Evolutionary conservation across 2,888 invertebrate genomes (phyloP), one percentile per base, ranked within the genome.

Genomic region (Leucoma salicis): DNA sequence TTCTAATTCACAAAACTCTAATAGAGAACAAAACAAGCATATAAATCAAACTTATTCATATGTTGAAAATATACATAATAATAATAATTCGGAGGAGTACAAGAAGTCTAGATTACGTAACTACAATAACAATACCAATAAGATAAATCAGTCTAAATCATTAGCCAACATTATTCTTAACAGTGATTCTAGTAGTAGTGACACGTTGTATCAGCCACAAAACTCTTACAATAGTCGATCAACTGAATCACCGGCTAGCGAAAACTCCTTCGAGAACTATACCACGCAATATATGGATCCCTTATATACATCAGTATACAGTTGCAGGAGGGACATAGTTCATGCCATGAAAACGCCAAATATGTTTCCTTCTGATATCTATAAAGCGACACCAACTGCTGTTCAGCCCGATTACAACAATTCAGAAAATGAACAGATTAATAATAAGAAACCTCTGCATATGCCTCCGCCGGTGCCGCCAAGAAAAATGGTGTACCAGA

Each of bases 381-480:
- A 90, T 66, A 89, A 88, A 56, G 90, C 89, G n/a, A 89, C 89
- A 10, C 89, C 89, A 14, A 89, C 88, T 2, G 74, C 86, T 6
- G 86, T 90, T 27, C 78, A 88, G 49, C 86, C 88, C 0, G 87
- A 86, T 44, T 82, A 80, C 46, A 81, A 74, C 37, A 59, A 66
- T 16, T 57, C 70, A 2, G 80, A 80, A 39, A 71, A 76, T 36
- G 82, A 84, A 46, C 73, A 77, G 42, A 82, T 77, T 34, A 81
- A 76, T 37, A 77, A 70, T 35, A 84, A 82, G 62, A 86, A 86
- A 49, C 82, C 84, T n/a, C 80, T 83, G 2, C 91, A 90, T 56
- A 87, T 91, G 69, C 92, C 92, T 2, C 93, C 92, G 8, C 92
- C 91, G 1, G 86, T 92, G 21, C 92, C 92, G 0, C 92, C 92